Conservation (phyloP, 2,113 vertebrate genomes). For the Poecile atricapillus region DNA sequence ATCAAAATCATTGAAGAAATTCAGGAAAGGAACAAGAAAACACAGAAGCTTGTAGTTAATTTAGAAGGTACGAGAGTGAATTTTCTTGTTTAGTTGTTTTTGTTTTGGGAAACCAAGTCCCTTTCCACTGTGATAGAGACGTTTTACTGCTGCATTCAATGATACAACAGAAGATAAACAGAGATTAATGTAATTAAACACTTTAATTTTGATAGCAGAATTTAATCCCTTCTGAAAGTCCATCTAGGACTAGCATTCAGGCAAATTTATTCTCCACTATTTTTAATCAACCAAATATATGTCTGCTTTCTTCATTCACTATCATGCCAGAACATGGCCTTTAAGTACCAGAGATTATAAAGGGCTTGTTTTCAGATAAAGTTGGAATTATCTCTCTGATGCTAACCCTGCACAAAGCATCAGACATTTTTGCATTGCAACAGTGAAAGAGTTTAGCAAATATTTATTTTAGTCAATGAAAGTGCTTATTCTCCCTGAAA, state of each 20-base stretch:
- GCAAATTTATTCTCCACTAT: neutral
- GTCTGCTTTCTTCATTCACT: neutral
- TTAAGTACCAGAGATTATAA: neutral
- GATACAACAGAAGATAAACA: neutral
- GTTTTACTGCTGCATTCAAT: neutral
- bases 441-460: neutral
- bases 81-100: neutral
- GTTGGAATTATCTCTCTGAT: neutral
- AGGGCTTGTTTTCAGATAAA: neutral
- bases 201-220: neutral
- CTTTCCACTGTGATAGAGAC: neutral
- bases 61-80: neutral
- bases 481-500: neutral
- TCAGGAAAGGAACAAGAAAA: neutral
- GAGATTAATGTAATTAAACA: slow-evolving; percentile 1
- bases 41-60: neutral
- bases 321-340: neutral
- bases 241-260: neutral
- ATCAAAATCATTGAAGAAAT: neutral
- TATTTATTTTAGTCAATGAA: neutral
- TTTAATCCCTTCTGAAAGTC: neutral
- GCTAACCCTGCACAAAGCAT: neutral
- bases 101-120: neutral
- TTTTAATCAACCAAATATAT: neutral
- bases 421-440: neutral